phyloP scores from a whole-genome alignment of 2,888 invertebrate genomes.

The Lysandra coridon region DNA sequence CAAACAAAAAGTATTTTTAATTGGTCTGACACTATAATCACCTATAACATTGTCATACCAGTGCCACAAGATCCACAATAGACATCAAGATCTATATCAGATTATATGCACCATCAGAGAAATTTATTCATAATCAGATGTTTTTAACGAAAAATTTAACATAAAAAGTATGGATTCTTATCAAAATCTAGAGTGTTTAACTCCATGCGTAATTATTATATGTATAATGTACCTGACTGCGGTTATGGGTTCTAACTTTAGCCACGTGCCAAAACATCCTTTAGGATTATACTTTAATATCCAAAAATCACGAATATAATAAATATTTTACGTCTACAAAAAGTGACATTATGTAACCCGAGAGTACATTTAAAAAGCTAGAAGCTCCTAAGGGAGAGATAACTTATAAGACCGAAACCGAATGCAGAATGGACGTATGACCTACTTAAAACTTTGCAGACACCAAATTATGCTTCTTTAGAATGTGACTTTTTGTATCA shows the following conservation, averaged over 20 bases:
- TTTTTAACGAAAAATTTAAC: too few species aligned
- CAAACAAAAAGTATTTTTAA: too few species aligned
- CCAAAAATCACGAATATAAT: not conserved
- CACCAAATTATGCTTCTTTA: not conserved
- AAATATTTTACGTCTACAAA: not conserved
- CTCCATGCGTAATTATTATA: too few species aligned
- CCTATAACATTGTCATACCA: too few species aligned
- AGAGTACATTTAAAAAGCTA: not conserved
- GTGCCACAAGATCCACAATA: too few species aligned
- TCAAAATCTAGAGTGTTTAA: too few species aligned
- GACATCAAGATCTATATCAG: too few species aligned
- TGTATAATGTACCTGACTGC: too few species aligned
- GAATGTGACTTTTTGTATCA: not conserved
- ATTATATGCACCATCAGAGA: too few species aligned
- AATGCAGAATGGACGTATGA: not conserved
- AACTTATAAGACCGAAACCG: not conserved
- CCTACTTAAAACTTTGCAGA: slow-evolving; percentile 7
- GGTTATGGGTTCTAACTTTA: not conserved
- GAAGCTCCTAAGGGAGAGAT: not conserved
- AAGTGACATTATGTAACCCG: not conserved
- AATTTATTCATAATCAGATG: too few species aligned
- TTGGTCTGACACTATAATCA: too few species aligned
- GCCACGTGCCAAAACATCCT: not conserved
- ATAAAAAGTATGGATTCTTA: too few species aligned
- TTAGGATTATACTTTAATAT: not conserved